Evolutionary conservation across 2,113 vertebrate genomes (phyloP).

Genomic region (Rynchops niger): DNA sequence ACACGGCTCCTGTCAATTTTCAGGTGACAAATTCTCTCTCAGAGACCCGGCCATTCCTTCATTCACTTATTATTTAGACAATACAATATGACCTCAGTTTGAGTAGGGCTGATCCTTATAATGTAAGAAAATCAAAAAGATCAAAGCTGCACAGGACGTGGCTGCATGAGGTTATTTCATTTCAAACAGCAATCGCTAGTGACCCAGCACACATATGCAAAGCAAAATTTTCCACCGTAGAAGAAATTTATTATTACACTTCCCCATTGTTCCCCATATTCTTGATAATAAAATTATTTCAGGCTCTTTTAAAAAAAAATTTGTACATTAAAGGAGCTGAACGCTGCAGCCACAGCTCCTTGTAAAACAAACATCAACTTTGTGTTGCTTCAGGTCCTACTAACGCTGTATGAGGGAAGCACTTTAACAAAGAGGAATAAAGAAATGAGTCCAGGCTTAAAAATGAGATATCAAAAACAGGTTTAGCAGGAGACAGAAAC

Average conservation of each 20-base stretch:
- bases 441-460: neutral
- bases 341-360: neutral
- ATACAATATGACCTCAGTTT: neutral
- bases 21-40: conserved; percentile 8
- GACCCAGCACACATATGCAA: neutral
- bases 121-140: neutral
- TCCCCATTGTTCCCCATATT: neutral
- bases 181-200: neutral
- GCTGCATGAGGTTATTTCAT: neutral
- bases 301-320: neutral
- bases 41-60: neutral
- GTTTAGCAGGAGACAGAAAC: neutral
- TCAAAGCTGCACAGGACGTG: neutral
- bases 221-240: neutral
- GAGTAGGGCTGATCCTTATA: neutral
- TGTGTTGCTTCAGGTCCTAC: neutral
- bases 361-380: neutral
- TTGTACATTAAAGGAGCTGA: neutral
- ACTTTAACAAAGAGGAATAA: neutral
- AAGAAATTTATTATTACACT: neutral
- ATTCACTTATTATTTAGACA: neutral
- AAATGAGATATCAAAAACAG: neutral
- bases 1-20: neutral
- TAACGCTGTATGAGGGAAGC: neutral
- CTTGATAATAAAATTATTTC: neutral